A percentile compares a stretch with the other conserved stretches of the same genome.
These are phyloP conservation scores for Zophobas morio DNA, from an alignment of 1,140 invertebrate genomes.

Conservation along the genomic window DNA sequence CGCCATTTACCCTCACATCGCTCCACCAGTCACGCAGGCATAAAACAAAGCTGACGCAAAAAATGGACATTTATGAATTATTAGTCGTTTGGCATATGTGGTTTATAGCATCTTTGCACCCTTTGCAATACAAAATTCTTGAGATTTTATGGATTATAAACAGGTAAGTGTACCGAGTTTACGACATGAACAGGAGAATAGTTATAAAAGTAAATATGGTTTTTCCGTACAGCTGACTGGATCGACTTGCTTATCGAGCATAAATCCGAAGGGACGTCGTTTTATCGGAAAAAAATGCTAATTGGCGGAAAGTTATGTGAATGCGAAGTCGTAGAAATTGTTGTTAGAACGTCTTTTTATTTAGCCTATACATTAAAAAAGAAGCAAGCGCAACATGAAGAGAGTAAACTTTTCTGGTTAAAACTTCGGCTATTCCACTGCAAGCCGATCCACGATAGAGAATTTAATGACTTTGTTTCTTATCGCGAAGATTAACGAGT, in stretches of 20 bases:
- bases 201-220: conserved; percentile 5
- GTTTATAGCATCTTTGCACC: conserved; percentile 25
- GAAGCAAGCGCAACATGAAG: conserved; percentile 52
- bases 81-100: conserved; percentile 3
- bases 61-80: not conserved
- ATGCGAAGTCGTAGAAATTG: not conserved
- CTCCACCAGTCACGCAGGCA: not conserved
- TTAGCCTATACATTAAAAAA: conserved; percentile 25
- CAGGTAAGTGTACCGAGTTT: conserved; percentile 2
- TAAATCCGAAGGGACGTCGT: conserved; percentile 7
- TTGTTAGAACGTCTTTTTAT: conserved; percentile 13
- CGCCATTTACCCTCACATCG: too few relatives aligned
- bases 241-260: not conserved
- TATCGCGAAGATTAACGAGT: conserved; percentile 64
- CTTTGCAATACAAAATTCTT: conserved; percentile 20
- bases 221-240: not conserved
- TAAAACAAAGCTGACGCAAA: conserved; percentile 16
- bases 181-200: not conserved
- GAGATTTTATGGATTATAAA: conserved; percentile 1
- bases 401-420: conserved; percentile 63
- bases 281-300: conserved; percentile 18
- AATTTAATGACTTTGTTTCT: conserved; percentile 65
- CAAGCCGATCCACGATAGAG: conserved; percentile 59
- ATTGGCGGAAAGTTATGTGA: conserved; percentile 1
- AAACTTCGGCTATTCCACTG: conserved; percentile 60